Evolutionary conservation across 2,888 invertebrate species (phyloP).

Genomic region (Macrophya annulata): DNA sequence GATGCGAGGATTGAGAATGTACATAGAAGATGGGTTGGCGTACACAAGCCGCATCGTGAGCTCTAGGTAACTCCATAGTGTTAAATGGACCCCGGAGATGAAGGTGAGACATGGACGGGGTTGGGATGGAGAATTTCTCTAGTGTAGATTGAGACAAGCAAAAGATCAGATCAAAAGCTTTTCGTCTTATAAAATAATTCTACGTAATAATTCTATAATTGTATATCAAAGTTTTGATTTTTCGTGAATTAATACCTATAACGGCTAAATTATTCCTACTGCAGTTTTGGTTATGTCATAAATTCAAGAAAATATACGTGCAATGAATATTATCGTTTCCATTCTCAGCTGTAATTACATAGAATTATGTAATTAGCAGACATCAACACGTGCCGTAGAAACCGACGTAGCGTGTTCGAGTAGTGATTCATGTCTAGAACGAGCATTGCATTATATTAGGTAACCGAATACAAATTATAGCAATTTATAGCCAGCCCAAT

Average conservation of each 20-base stretch:
- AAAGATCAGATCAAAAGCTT: slow-evolving; percentile 14
- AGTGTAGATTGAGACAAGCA: slow-evolving; percentile 9
- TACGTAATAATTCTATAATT: too few species aligned
- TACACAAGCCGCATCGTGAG: slow-evolving; percentile 26
- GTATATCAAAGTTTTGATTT: neutral
- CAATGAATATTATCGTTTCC: neutral
- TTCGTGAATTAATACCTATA: slow-evolving; percentile 2
- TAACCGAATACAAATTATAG: slow-evolving; percentile 10
- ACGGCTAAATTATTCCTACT: neutral
- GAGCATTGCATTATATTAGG: slow-evolving; percentile 11
- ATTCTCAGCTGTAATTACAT: neutral
- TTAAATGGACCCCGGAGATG: slow-evolving; percentile 54
- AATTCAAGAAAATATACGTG: slow-evolving; percentile 16
- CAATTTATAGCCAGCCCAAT: neutral
- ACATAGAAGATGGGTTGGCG: slow-evolving; percentile 13
- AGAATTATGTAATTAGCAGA: slow-evolving; percentile 36
- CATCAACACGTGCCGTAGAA: slow-evolving; percentile 35
- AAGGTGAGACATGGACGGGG: slow-evolving; percentile 30
- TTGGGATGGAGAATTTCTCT: slow-evolving; percentile 35
- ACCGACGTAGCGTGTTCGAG: slow-evolving; percentile 18
- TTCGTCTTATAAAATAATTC: neutral
- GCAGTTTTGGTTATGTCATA: neutral
- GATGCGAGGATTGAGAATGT: slow-evolving; percentile 8
- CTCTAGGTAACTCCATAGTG: slow-evolving; percentile 38
- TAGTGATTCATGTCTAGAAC: slow-evolving; percentile 47